Base-by-base conservation (phyloP, 2,113 vertebrate genomes). In the Stomatorhinus ivindoensis region DNA sequence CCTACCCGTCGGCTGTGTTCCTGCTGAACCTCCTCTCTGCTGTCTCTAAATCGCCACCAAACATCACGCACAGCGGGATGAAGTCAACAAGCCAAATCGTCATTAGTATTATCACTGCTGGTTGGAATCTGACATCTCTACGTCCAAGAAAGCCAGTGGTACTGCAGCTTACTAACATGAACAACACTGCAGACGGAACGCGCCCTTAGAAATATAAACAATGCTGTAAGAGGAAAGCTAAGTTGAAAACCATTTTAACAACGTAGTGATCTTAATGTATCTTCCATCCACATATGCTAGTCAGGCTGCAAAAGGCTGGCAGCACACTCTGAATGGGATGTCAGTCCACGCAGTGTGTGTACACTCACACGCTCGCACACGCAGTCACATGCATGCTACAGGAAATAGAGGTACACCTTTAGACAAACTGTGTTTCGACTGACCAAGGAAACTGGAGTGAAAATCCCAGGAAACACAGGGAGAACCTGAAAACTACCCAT, bases 101-200 rank as follows among this genome's bases (percentile, higher is more conserved):
- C 48, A 87, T 89, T 88, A 89, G 65, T 46, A 88, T 90, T 88
- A 90, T 87, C 87, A 89, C 10, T 31, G 31, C 9, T 58, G 50
- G 35, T 42, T 58, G 35, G 47, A 90, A 86, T 35, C 47, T 58
- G 84, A 88, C 86, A 73, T 88, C 48, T 82, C 47, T n/a, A 24
- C 7, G 47, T 53, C 44, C 55, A 19, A 31, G n/a, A 89, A 89
- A 90, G 50, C 31, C 50, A 27, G 13, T 21, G 3, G 24, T 9
- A 8, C 42, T 6, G n/a, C 46, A 76, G 42, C 15, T 35, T 11
- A 21, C 46, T 50, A 88, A 48, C 35, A 58, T 4, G 46, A 15
- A 48, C 44, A 21, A 39, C 15, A 47, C 5, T 51, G n/a, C 44
- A 47, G 47, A 73, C 1, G 10, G 31, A 10, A 35, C 4, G 8